Conservation (phyloP, 2,113 vertebrate species). For the Genyomyrus donnyi region DNA sequence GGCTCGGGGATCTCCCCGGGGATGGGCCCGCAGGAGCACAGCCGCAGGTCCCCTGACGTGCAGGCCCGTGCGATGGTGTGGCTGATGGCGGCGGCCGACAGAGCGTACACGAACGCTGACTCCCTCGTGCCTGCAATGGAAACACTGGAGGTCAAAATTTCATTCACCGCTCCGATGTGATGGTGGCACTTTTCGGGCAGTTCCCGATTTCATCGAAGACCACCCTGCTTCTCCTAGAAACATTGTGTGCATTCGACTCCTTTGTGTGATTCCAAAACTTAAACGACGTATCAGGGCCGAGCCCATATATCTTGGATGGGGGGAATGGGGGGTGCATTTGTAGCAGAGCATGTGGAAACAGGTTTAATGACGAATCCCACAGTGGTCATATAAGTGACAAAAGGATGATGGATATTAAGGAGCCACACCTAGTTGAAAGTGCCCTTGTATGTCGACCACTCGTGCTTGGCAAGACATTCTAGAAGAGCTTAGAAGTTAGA, state of each 20-base stretch:
- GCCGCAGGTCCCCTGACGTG: slow-evolving; percentile 84
- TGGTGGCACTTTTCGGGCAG: background rate
- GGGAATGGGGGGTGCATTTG: no score
- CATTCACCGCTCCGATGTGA: background rate
- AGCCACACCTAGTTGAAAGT: slow-evolving; percentile 36
- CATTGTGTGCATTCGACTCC: background rate
- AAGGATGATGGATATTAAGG: slow-evolving; percentile 33
- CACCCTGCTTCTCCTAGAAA: background rate
- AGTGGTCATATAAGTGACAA: slow-evolving; percentile 40
- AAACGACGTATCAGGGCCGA: background rate
- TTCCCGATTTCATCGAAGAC: background rate
- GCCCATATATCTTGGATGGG: background rate
- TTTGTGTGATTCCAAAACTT: background rate
- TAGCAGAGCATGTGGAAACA: slow-evolving; percentile 22
- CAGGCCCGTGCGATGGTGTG: slow-evolving; percentile 93
- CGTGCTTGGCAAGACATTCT: slow-evolving; percentile 32
- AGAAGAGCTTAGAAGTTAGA: slow-evolving; percentile 37
- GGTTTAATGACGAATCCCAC: slow-evolving; percentile 38
- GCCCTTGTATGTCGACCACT: slow-evolving; percentile 38
- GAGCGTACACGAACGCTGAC: slow-evolving; percentile 89
- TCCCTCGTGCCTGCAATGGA: slow-evolving; percentile 80
- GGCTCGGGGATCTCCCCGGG: slow-evolving; percentile 86
- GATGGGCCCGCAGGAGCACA: slow-evolving; percentile 89
- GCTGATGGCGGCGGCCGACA: slow-evolving; percentile 90
- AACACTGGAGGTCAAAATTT: background rate